These are phyloP conservation scores for Gymnothorax javanicus DNA, from an alignment of 2,797 vertebrate genomes.

Conservation along the genomic window DNA sequence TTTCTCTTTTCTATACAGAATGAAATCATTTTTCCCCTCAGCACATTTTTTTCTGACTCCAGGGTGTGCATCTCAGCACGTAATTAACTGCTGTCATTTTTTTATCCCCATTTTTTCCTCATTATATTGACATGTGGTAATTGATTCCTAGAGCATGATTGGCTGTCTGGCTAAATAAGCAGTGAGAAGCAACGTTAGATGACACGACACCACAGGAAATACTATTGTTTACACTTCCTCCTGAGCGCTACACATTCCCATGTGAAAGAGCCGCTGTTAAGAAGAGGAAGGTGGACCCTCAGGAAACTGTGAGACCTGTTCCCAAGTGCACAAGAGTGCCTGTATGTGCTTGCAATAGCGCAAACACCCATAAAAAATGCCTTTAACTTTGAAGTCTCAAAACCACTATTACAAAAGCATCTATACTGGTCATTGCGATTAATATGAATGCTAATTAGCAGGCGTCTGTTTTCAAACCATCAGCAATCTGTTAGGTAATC, in stretches of 20 bases:
- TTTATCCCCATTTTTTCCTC: no score
- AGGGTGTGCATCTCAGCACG: no score
- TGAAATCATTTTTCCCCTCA: no score
- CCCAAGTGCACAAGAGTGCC: conserved; percentile 67
- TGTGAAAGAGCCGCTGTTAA: conserved; percentile 89
- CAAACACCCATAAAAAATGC: conserved; percentile 24
- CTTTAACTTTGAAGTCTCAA: background rate
- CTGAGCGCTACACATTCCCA: conserved; percentile 94
- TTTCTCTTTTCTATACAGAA: no score
- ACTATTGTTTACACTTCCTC: conserved; percentile 97
- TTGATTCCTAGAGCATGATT: conserved; percentile 96
- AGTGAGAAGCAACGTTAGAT: conserved; percentile 68
- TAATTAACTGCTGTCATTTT: no score
- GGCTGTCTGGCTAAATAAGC: conserved; percentile 82
- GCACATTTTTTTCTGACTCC: no score
- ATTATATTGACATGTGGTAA: conserved; percentile 51
- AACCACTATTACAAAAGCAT: no score
- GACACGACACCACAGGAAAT: conserved; percentile 92
- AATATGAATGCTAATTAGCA: no score
- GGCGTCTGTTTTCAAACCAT: no score
- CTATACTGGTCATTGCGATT: no score
- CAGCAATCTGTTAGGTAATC: no score
- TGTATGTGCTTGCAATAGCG: conserved; percentile 7
- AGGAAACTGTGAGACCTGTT: conserved; percentile 83
- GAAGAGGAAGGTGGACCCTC: conserved; percentile 66